Evolutionary conservation across 2,797 vertebrate species (phyloP), one percentile per base, ranked within the genome.

Genomic region (Calcarius lapponicus): DNA sequence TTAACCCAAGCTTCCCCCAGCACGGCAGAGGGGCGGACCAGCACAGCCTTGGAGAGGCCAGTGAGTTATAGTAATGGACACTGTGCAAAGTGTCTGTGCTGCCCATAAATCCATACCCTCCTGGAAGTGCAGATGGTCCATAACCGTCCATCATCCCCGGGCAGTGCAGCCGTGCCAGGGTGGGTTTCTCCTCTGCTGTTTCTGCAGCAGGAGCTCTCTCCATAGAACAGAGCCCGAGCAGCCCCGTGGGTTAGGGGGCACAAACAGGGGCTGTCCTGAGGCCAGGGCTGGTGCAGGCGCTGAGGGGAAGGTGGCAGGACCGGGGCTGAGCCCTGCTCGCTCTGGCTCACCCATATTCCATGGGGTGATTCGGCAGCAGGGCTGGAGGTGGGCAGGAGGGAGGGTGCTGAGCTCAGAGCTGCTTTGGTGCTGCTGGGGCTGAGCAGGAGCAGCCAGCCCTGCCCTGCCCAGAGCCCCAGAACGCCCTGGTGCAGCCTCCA

Each of bases 61-160:
- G 95, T 98, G 98, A 98, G 98, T 98, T 98, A 98, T 96, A 96
- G 98, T 98, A 97, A 98, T 97, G 98, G 98, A 98, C 98, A 97
- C 98, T 98, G 98, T 98, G 97, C 97, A 96, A 94, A 97, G 97
- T 98, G 98, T 97, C 98, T 96, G 94, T 90, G 97, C 92, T 22
- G 91, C 97, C 97, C 98, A 95, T 98, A 98, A 98, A 98, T 99
- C 98, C 97, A 95, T 97, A 97, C 97, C 96, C 96, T 96, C 97
- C 97, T 96, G 97, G 81, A 97, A 98, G 98, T 98, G 98, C 98
- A 98, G 98, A 98, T 98, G 98, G 97, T 97, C 98, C 97, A 98
- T 98, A 98, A 98, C 95, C 98, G 96, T 98, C 98, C 97, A 98
- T 98, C 98, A 98, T 90, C 89, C 97, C 78, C 22, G 71, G 96